Evolutionary conservation across 2,888 invertebrate genomes (phyloP).

Genomic region (Leistus spinibarbis): DNA sequence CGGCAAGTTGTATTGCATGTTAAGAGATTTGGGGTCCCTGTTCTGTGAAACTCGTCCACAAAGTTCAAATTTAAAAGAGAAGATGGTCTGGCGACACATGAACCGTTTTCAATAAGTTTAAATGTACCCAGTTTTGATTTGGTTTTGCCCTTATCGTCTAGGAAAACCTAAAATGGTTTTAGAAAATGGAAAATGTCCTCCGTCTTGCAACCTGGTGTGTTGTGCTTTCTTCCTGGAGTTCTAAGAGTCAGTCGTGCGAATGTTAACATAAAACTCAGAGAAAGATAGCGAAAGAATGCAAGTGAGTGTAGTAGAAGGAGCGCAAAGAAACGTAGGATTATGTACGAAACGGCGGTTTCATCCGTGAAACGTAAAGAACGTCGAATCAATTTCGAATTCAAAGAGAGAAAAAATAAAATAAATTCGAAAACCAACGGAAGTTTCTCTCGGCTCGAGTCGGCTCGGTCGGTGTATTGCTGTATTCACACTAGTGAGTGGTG

Average conservation of each 20-base stretch:
- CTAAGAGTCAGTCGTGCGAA: not conserved
- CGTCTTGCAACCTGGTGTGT: not conserved
- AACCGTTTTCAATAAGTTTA: not conserved
- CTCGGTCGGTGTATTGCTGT: slow-evolving; percentile 27
- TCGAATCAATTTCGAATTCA: slow-evolving; percentile 37
- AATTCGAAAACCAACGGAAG: slow-evolving; percentile 35
- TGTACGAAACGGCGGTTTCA: slow-evolving; percentile 34
- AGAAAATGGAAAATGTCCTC: not conserved
- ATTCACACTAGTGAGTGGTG: slow-evolving; percentile 9
- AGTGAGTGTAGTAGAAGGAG: not conserved
- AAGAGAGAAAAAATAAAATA: slow-evolving; percentile 39
- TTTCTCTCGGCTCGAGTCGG: not conserved
- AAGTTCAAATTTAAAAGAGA: no score
- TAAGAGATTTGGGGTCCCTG: slow-evolving; percentile 11
- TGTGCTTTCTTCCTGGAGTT: not conserved
- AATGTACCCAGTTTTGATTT: not conserved
- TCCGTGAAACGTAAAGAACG: slow-evolving; percentile 38
- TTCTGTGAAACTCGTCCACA: slow-evolving; percentile 24
- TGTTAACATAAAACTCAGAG: not conserved
- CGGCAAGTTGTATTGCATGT: slow-evolving; percentile 32
- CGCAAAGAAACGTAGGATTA: slow-evolving; percentile 18
- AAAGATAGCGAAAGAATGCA: not conserved
- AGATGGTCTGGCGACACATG: no score
- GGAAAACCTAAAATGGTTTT: not conserved
- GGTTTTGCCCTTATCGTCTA: not conserved